These are phyloP conservation scores for Onthophagus taurus DNA, from an alignment of 1,140 invertebrate species.

Conservation along the genomic window DNA sequence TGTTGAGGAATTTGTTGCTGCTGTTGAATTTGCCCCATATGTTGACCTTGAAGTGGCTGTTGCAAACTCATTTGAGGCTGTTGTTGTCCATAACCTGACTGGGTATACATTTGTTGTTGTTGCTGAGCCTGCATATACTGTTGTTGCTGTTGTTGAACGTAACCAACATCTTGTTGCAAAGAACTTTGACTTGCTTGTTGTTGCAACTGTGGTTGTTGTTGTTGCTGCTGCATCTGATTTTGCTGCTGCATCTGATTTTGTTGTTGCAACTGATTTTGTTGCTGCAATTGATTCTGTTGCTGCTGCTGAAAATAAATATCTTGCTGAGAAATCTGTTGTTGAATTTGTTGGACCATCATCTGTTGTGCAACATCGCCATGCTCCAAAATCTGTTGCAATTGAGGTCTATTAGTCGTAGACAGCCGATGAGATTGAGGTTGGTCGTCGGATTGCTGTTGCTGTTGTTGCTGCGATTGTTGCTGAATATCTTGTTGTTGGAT, in stretches of 20 bases:
- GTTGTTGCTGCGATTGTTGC: slow-evolving; percentile 22
- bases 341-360: no score
- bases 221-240: slow-evolving; percentile 45
- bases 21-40: slow-evolving; percentile 14
- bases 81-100: slow-evolving; percentile 15
- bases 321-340: no score
- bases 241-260: slow-evolving; percentile 32
- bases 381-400: slow-evolving; percentile 7
- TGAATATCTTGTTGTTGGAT: slow-evolving; percentile 12
- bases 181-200: slow-evolving; percentile 26
- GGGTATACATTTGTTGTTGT: slow-evolving; percentile 15
- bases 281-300: slow-evolving; percentile 11
- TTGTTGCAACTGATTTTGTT: slow-evolving; percentile 30
- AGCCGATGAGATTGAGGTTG: slow-evolving; percentile 43
- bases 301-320: neutral
- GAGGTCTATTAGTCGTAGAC: no score
- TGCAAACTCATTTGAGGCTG: slow-evolving; percentile 15
- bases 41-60: slow-evolving; percentile 12
- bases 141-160: slow-evolving; percentile 31
- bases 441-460: slow-evolving; percentile 38
- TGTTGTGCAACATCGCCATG: no score
- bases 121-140: slow-evolving; percentile 30
- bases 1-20: slow-evolving; percentile 18
- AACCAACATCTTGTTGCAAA: neutral
- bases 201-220: slow-evolving; percentile 41